phyloP scores from a whole-genome alignment of 2,113 vertebrate genomes.

The Gavialis gangeticus region DNA sequence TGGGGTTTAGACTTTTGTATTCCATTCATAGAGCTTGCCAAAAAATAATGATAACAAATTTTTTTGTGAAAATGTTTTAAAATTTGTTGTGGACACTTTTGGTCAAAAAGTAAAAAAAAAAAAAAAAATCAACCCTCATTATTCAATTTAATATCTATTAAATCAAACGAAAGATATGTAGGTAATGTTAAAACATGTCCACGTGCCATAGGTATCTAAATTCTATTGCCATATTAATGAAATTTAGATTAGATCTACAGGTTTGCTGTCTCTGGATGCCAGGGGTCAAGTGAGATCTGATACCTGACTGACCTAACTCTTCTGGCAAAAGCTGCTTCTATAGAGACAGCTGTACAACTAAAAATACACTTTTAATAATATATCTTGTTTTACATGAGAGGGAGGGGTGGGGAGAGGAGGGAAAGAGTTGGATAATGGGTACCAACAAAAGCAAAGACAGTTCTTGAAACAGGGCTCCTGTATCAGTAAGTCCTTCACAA shows the following conservation, averaged over 20 bases:
- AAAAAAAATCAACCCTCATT: neutral
- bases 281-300: conserved; percentile 35
- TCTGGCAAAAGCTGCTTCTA: conserved; percentile 11
- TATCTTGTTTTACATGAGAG: conserved; percentile 9
- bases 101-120: conserved; percentile 3
- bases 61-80: neutral
- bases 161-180: conserved; percentile 34
- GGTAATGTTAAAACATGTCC: conserved; percentile 28
- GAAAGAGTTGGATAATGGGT: neutral
- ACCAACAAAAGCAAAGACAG: neutral
- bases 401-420: neutral
- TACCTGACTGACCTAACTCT: conserved; percentile 54
- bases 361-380: neutral
- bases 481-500: neutral
- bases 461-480: no score
- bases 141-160: conserved; percentile 38
- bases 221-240: conserved; percentile 53
- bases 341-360: conserved; percentile 34
- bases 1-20: neutral
- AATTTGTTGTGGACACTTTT: neutral
- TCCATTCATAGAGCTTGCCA: neutral
- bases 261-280: conserved; percentile 62
- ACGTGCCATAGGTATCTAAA: conserved; percentile 26
- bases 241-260: conserved; percentile 37
- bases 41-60: neutral